Conservation (phyloP, 2,797 vertebrate genomes). For the Rhinoraja longicauda region DNA sequence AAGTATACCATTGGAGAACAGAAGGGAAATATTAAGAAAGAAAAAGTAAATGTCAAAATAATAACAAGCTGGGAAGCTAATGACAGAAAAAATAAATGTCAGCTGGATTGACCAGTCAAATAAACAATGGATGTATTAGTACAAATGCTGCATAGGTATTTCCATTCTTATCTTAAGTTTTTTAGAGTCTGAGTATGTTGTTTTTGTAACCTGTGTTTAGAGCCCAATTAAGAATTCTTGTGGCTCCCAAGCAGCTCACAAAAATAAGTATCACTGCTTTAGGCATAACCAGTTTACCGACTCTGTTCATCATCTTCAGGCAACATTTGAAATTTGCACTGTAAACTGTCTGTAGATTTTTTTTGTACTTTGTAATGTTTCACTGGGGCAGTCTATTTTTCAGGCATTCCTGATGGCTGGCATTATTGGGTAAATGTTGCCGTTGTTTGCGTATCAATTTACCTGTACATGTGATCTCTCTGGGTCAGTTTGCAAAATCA, state of each 20-base stretch:
- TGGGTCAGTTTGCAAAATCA: neutral
- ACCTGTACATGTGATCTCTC: neutral
- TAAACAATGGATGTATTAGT: neutral
- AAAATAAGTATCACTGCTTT: neutral
- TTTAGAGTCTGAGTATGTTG: too few species aligned
- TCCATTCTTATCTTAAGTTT: too few species aligned
- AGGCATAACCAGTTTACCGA: neutral
- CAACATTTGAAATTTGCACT: neutral
- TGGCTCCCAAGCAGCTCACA: neutral
- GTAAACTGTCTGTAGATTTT: neutral
- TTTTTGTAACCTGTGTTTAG: neutral
- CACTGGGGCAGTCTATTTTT: neutral
- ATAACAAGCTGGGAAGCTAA: neutral
- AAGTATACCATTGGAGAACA: neutral
- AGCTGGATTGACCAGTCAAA: neutral
- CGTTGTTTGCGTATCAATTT: neutral
- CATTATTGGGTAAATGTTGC: neutral
- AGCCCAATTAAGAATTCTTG: neutral
- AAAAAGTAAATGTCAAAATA: neutral
- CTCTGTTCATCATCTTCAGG: neutral
- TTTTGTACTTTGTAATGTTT: neutral
- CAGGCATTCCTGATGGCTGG: neutral
- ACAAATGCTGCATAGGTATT: too few species aligned
- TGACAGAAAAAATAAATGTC: neutral
- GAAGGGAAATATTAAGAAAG: neutral